Conservation (phyloP, 2,888 invertebrate genomes). For the Lamellibrachia columna region DNA sequence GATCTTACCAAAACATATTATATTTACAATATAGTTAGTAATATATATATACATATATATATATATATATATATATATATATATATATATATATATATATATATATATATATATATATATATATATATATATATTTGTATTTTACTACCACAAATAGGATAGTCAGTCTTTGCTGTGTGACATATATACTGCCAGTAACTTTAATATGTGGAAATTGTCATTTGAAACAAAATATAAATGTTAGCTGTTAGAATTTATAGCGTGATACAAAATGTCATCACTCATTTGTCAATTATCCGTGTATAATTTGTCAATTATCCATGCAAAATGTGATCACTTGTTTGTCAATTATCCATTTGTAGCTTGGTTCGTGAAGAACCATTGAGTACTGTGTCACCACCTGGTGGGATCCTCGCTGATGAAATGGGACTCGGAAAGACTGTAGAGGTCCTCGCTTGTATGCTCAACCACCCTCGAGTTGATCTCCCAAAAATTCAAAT, state of each 20-base stretch:
- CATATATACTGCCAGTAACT: too few relatives aligned
- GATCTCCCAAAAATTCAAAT: conserved; percentile 36
- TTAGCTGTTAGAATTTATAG: not conserved
- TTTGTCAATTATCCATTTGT: conserved; percentile 26
- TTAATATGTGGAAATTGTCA: too few relatives aligned
- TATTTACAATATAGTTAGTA: too few relatives aligned
- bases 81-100: too few relatives aligned
- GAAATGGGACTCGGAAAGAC: conserved; percentile 87
- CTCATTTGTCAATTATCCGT: conserved; percentile 14
- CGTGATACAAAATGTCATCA: not conserved
- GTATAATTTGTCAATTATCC: conserved; percentile 49
- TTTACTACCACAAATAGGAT: too few relatives aligned
- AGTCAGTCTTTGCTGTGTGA: too few relatives aligned
- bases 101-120: too few relatives aligned
- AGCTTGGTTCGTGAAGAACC: conserved; percentile 65
- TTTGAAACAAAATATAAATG: too few relatives aligned
- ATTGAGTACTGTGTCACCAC: conserved; percentile 58
- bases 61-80: too few relatives aligned
- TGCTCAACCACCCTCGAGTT: conserved; percentile 70
- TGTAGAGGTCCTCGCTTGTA: conserved; percentile 77
- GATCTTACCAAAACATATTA: too few relatives aligned
- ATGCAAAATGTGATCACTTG: not conserved
- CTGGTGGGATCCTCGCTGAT: conserved; percentile 80
- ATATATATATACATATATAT: too few relatives aligned
- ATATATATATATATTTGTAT: too few relatives aligned